These are phyloP conservation scores for Centroberyx gerrardi DNA, from an alignment of 2,797 vertebrate genomes.

Conservation along the genomic window DNA sequence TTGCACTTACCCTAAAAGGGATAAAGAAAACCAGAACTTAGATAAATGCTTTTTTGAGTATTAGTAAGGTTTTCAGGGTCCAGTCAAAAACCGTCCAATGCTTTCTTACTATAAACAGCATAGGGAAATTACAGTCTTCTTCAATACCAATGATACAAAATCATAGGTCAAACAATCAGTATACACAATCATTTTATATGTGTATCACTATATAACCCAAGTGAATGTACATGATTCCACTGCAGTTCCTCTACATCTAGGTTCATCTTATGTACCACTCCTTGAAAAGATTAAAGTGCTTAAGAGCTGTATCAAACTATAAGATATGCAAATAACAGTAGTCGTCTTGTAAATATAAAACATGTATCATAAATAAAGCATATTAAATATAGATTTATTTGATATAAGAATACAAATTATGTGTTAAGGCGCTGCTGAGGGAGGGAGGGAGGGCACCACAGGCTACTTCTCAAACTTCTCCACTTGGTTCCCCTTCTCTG, in stretches of 20 bases:
- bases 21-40: constrained; percentile 14
- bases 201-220: background rate
- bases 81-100: background rate
- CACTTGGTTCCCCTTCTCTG: constrained; percentile 72
- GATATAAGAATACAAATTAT: constrained; percentile 50
- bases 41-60: background rate
- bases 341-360: constrained; percentile 65
- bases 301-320: constrained; percentile 58
- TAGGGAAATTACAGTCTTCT: background rate
- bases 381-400: constrained; percentile 69
- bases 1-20: constrained; percentile 27
- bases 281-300: constrained; percentile 77
- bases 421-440: constrained; percentile 75
- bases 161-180: background rate
- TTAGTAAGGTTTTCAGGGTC: constrained; percentile 2
- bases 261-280: constrained; percentile 8
- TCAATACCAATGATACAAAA: background rate
- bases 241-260: constrained; percentile 24
- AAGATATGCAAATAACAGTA: constrained; percentile 45
- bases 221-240: background rate
- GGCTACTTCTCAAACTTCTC: constrained; percentile 71
- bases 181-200: background rate
- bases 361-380: constrained; percentile 65
- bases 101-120: background rate
- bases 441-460: constrained; percentile 11